These are phyloP conservation scores for Spicauda simplicius DNA, from an alignment of 2,888 invertebrate species.

Conservation along the genomic window DNA sequence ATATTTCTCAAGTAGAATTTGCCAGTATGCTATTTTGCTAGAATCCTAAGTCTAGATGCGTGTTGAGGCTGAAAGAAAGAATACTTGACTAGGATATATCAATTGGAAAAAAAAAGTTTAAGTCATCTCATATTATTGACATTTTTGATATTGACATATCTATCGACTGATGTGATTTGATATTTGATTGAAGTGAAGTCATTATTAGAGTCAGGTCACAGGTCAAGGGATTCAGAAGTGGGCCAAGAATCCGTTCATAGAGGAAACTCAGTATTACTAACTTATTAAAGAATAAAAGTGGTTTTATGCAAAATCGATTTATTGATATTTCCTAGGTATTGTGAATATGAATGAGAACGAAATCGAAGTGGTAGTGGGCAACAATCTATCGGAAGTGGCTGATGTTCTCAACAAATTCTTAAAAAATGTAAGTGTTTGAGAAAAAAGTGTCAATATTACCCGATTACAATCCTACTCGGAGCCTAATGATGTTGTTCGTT, in stretches of 20 bases:
- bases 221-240: slow-evolving; percentile 14
- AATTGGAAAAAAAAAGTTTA: no score
- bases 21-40: no score
- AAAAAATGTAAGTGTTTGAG: slow-evolving; percentile 55
- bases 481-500: slow-evolving; percentile 46
- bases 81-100: no score
- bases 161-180: no score
- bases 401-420: slow-evolving; percentile 61
- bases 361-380: slow-evolving; percentile 60
- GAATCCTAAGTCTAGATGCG: no score
- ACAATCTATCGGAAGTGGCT: slow-evolving; percentile 54
- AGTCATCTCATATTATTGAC: no score
- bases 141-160: no score
- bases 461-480: background rate
- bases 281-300: background rate
- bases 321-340: background rate
- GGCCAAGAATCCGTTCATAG: slow-evolving; percentile 13
- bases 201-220: no score
- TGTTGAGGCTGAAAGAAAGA: no score
- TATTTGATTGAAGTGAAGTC: no score
- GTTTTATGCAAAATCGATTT: background rate
- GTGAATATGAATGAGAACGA: slow-evolving; percentile 68
- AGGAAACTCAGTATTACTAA: background rate
- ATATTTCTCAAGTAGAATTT: no score
- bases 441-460: background rate